Evolutionary conservation across 2,888 invertebrate species (phyloP).

Genomic region (Nasonia oneida): DNA sequence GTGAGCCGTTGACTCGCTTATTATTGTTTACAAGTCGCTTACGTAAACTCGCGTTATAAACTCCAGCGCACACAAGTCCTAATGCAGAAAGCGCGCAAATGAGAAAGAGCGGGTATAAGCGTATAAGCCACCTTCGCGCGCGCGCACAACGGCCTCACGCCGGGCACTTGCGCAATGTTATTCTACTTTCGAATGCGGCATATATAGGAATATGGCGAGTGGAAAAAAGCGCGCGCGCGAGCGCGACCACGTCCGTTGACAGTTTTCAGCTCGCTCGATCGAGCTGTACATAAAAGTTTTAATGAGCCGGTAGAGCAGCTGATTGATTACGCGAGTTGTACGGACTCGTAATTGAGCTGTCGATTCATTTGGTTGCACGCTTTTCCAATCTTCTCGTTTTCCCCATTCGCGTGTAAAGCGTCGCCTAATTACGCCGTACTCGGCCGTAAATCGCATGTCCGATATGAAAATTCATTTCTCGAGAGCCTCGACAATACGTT

Average conservation of each 20-base stretch:
- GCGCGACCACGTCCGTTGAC: slow-evolving; percentile 19
- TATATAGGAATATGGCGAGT: slow-evolving; percentile 54
- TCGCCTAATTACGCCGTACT: too few species aligned
- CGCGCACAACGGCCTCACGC: not conserved
- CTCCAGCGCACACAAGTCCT: not conserved
- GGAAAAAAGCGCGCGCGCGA: slow-evolving; percentile 19
- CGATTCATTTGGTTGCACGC: slow-evolving; percentile 59
- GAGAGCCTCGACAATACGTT: not conserved
- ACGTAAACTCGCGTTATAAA: not conserved
- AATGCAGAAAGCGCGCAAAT: not conserved
- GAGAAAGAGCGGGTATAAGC: not conserved
- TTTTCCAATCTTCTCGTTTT: not conserved
- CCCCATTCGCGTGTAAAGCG: too few species aligned
- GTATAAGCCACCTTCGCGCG: not conserved
- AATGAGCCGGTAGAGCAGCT: slow-evolving; percentile 50
- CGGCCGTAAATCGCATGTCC: too few species aligned
- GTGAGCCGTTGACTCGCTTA: not conserved
- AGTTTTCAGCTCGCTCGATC: slow-evolving; percentile 32
- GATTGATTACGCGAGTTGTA: slow-evolving; percentile 54
- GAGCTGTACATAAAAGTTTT: slow-evolving; percentile 50
- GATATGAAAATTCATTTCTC: not conserved
- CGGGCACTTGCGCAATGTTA: slow-evolving; percentile 41
- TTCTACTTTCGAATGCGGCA: slow-evolving; percentile 62
- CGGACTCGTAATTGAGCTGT: slow-evolving; percentile 56
- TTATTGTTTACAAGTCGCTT: slow-evolving; percentile 10